Conservation (phyloP, 2,113 vertebrate genomes). For the Candoia aspera region DNA sequence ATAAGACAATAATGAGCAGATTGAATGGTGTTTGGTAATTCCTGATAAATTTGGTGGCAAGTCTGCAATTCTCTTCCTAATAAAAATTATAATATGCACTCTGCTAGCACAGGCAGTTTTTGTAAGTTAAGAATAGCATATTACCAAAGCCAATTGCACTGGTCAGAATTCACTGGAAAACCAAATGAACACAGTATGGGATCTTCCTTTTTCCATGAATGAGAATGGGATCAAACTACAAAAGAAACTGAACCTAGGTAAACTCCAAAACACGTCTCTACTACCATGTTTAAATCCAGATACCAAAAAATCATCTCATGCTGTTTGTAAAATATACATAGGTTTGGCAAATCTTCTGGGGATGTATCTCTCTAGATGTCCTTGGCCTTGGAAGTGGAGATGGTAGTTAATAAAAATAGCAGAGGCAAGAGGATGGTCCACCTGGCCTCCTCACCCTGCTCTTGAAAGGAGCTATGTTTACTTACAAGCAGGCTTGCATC, state of each 20-base stretch:
- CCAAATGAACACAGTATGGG: not conserved
- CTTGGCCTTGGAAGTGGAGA: constrained; percentile 3
- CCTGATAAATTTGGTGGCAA: not conserved
- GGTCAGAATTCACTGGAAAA: not conserved
- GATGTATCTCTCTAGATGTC: not conserved
- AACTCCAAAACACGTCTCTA: not conserved
- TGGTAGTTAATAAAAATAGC: not conserved
- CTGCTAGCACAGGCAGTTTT: not conserved
- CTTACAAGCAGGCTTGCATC: constrained; percentile 56
- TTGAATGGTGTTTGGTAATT: not conserved
- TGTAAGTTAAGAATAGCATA: not conserved
- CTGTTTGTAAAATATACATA: not conserved
- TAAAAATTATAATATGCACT: not conserved
- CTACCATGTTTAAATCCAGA: not conserved
- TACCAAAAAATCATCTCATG: not conserved
- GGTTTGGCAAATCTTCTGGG: not conserved
- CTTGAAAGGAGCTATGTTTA: constrained; percentile 35
- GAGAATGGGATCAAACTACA: not conserved
- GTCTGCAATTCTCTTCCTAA: not conserved
- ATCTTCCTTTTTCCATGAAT: not conserved
- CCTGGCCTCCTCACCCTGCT: not conserved
- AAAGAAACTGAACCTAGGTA: not conserved
- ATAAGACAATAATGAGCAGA: not conserved
- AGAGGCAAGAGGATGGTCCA: not conserved
- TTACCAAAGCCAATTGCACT: not conserved